phyloP scores from a whole-genome alignment of 2,797 vertebrate genomes.

The Rhinoraja longicauda region DNA sequence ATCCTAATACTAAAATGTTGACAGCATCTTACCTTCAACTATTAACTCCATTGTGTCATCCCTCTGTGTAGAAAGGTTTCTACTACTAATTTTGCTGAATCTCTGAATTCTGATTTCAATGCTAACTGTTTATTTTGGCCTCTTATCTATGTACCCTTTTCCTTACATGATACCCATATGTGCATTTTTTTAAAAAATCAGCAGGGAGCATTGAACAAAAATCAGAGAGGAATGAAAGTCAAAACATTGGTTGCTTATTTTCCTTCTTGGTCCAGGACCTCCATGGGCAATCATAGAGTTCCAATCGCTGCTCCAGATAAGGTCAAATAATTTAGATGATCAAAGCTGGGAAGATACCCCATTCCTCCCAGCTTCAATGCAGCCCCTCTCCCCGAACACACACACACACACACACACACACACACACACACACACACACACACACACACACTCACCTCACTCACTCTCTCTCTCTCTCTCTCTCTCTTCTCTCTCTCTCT shows the following conservation, averaged over 20 bases:
- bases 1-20: not conserved
- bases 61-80: not conserved
- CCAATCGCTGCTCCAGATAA: not conserved
- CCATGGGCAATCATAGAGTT: not conserved
- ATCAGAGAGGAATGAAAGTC: not conserved
- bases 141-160: not conserved
- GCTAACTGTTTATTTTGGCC: too few species aligned
- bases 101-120: not conserved
- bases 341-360: not conserved
- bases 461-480: too few species aligned
- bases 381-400: too few species aligned
- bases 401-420: too few species aligned
- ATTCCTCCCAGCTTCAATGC: too few species aligned
- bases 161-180: not conserved
- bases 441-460: too few species aligned
- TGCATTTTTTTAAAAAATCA: not conserved
- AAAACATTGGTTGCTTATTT: conserved; percentile 5
- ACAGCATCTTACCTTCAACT: not conserved
- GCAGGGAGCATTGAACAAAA: not conserved
- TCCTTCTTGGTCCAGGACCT: not conserved
- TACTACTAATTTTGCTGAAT: not conserved
- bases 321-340: not conserved
- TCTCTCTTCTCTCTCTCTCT: too few species aligned
- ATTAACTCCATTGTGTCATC: not conserved
- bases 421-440: too few species aligned